phyloP scores from a whole-genome alignment of 2,888 invertebrate species.

The Acanthosepion pharaonis region DNA sequence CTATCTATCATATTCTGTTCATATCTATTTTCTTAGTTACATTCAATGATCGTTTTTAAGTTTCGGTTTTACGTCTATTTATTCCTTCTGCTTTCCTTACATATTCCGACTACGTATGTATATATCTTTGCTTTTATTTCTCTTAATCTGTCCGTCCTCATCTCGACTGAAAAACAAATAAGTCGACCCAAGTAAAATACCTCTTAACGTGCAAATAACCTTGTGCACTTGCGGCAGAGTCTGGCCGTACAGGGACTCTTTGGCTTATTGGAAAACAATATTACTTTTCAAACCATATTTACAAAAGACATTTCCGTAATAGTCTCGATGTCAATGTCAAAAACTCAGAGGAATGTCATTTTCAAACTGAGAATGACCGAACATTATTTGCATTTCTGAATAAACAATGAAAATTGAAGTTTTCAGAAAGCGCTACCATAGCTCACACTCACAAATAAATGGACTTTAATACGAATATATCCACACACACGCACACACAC shows the following conservation, averaged over 20 bases:
- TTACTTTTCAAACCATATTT: slow-evolving; percentile 3
- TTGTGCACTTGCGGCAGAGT: not conserved
- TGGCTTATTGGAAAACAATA: not conserved
- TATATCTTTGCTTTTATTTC: not conserved
- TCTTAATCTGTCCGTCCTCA: not conserved
- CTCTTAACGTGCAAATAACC: slow-evolving; percentile 22
- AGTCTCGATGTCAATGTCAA: not conserved
- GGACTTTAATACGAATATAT: too few species aligned
- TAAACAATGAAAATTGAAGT: too few species aligned
- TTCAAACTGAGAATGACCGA: not conserved
- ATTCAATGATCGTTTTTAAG: too few species aligned
- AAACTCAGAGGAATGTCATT: not conserved
- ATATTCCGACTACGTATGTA: not conserved
- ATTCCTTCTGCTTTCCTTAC: too few species aligned
- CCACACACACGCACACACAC: too few species aligned
- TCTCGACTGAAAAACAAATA: not conserved
- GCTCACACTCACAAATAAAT: too few species aligned
- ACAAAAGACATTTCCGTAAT: not conserved
- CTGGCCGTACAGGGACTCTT: not conserved
- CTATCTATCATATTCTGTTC: too few species aligned
- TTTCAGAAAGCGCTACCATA: too few species aligned
- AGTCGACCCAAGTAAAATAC: slow-evolving; percentile 18
- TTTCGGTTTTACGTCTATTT: not conserved
- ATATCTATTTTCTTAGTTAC: not conserved
- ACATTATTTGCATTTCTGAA: not conserved